These are phyloP conservation scores for Agelas oroides DNA, from an alignment of 37 sponge, comb jelly and placozoan genomes.

Conservation along the genomic window DNA sequence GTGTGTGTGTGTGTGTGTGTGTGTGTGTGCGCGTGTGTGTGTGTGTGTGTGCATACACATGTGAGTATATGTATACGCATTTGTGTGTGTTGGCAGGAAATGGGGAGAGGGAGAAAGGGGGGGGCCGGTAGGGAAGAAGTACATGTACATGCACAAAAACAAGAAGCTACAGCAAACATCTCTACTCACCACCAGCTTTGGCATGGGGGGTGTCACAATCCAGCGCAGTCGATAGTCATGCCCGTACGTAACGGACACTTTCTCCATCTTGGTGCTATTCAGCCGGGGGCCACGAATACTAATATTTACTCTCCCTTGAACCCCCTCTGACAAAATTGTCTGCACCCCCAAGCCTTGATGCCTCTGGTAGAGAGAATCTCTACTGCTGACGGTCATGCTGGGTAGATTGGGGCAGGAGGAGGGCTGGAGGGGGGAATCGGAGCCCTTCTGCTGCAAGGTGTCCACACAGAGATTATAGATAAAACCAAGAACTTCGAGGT, in stretches of 20 bases:
- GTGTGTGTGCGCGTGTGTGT: constrained; percentile 8
- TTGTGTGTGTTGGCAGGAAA: too few species aligned
- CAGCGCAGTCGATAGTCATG: constrained; percentile 78
- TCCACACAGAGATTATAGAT: constrained; percentile 66
- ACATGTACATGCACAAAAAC: too few species aligned
- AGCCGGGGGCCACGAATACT: constrained; percentile 59
- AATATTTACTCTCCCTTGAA: constrained; percentile 67
- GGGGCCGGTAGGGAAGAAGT: too few species aligned
- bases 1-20: not conserved
- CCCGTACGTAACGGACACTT: constrained; percentile 51
- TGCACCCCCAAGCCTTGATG: not conserved
- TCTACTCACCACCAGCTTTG: constrained; percentile 71
- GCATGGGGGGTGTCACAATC: constrained; percentile 74
- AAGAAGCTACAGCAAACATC: too few species aligned
- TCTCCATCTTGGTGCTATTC: constrained; percentile 62
- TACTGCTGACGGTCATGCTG: constrained; percentile 35
- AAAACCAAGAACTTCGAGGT: constrained; percentile 54
- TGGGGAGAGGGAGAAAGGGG: too few species aligned
- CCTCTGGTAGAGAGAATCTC: constrained; percentile 53
- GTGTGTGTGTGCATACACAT: not conserved
- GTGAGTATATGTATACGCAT: too few species aligned
- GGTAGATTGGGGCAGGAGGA: constrained; percentile 21
- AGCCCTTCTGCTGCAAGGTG: constrained; percentile 3
- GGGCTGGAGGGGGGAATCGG: constrained; percentile 16
- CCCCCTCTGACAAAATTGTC: constrained; percentile 29